A percentile compares a stretch with the other conserved stretches of the same genome.
phyloP scores from a whole-genome alignment of 2,888 invertebrate species.

The Chydorus sphaericus region DNA sequence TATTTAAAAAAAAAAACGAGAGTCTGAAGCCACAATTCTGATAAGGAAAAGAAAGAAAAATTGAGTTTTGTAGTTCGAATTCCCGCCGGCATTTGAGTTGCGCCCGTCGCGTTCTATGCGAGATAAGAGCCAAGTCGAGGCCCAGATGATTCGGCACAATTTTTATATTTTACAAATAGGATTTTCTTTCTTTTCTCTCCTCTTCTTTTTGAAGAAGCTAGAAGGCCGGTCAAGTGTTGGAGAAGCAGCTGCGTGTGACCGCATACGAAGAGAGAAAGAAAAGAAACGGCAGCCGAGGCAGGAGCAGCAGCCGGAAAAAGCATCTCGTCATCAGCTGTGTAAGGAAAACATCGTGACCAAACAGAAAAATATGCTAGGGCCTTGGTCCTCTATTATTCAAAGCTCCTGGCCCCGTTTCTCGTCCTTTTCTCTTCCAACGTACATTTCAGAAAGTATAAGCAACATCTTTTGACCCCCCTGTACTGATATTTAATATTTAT shows the following conservation, averaged over 20 bases:
- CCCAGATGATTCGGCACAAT: slow-evolving; percentile 1
- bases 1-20: too few relatives aligned
- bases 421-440: background rate
- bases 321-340: slow-evolving; percentile 3
- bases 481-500: background rate
- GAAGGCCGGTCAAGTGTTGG: background rate
- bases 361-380: background rate
- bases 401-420: background rate
- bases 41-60: too few relatives aligned
- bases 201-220: background rate
- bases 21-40: too few relatives aligned
- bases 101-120: too few relatives aligned
- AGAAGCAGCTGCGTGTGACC: background rate
- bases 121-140: too few relatives aligned
- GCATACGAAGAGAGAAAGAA: background rate
- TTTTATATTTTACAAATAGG: background rate
- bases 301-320: slow-evolving; percentile 2
- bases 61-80: too few relatives aligned
- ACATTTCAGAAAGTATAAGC: background rate
- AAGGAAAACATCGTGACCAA: slow-evolving; percentile 6
- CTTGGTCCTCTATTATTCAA: background rate
- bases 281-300: background rate
- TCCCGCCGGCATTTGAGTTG: too few relatives aligned
- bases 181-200: background rate
- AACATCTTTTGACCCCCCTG: background rate